These are phyloP conservation scores for Tetragnatha versicolor DNA, from an alignment of 1,140 invertebrate genomes.

Conservation along the genomic window DNA sequence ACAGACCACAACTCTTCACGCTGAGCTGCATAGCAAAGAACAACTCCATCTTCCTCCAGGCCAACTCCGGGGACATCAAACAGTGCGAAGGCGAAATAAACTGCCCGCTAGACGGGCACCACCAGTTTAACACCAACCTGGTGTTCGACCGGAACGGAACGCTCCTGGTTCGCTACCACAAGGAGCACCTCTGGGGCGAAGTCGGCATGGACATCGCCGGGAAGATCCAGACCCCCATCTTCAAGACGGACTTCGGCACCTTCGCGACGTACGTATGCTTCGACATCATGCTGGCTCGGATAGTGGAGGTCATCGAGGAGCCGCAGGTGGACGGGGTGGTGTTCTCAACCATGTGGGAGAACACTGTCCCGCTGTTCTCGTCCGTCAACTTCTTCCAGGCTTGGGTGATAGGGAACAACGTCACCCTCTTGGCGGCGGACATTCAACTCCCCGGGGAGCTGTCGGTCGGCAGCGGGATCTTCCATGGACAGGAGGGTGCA, in stretches of 20 bases:
- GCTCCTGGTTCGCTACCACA: conserved; percentile 74
- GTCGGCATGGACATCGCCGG: conserved; percentile 66
- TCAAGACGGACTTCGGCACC: conserved; percentile 66
- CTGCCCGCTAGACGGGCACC: conserved; percentile 63
- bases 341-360: conserved; percentile 76
- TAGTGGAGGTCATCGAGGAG: conserved; percentile 61
- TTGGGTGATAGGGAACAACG: conserved; percentile 68
- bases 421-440: conserved; percentile 70
- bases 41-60: conserved; percentile 71
- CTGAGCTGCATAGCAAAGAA: conserved; percentile 70
- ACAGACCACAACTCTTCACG: conserved; percentile 58
- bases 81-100: not conserved
- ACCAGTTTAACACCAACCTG: conserved; percentile 78
- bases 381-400: conserved; percentile 67
- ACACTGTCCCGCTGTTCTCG: conserved; percentile 73
- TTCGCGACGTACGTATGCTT: conserved; percentile 81
- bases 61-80: conserved; percentile 69
- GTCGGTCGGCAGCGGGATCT: conserved; percentile 57
- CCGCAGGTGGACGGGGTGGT: conserved; percentile 66
- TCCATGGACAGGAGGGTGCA: conserved; percentile 5
- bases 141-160: conserved; percentile 73
- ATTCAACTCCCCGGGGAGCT: conserved; percentile 64
- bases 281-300: conserved; percentile 70
- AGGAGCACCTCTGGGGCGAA: conserved; percentile 76
- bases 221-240: conserved; percentile 67